These are phyloP conservation scores for Drosophila athabasca DNA, from an alignment of 1,140 invertebrate species.

Conservation along the genomic window DNA sequence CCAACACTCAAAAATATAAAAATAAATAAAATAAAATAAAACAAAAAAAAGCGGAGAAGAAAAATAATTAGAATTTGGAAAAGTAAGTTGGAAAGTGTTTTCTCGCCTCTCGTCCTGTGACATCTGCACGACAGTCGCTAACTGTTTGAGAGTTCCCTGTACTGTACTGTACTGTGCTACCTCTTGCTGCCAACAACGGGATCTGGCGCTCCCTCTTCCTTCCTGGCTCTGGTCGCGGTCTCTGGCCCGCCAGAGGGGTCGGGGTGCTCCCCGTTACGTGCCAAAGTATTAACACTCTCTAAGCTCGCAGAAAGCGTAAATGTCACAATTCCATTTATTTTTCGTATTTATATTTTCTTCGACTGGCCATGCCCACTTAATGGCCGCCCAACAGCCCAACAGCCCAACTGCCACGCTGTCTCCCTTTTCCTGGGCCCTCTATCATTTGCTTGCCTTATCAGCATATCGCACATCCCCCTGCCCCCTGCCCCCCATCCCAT, in stretches of 20 bases:
- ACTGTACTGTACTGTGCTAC: too few relatives aligned
- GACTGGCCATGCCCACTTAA: conserved; percentile 52
- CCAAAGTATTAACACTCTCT: conserved; percentile 78
- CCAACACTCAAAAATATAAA: background rate
- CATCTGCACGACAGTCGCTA: conserved; percentile 51
- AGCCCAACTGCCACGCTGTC: conserved; percentile 22
- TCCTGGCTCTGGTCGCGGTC: background rate
- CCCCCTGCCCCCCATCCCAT: background rate
- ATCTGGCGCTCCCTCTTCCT: background rate
- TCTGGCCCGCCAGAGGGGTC: background rate
- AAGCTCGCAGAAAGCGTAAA: conserved; percentile 77
- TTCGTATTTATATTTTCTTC: conserved; percentile 75
- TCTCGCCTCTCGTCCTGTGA: conserved; percentile 38
- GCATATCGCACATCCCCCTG: conserved; percentile 25
- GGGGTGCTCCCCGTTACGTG: conserved; percentile 48
- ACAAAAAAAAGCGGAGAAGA: conserved; percentile 14
- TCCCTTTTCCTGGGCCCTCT: conserved; percentile 23
- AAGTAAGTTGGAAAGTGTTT: conserved; percentile 74
- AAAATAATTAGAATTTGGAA: conserved; percentile 80
- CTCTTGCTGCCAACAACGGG: background rate
- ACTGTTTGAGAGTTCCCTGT: conserved; percentile 16
- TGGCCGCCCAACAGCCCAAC: conserved; percentile 17
- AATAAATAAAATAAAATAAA: conserved; percentile 16
- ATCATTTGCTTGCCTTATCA: conserved; percentile 47
- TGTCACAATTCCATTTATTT: conserved; percentile 82